Evolutionary conservation across 2,888 invertebrate genomes (phyloP), one percentile per base, ranked within the genome.

Genomic region (Eilema sororculum): DNA sequence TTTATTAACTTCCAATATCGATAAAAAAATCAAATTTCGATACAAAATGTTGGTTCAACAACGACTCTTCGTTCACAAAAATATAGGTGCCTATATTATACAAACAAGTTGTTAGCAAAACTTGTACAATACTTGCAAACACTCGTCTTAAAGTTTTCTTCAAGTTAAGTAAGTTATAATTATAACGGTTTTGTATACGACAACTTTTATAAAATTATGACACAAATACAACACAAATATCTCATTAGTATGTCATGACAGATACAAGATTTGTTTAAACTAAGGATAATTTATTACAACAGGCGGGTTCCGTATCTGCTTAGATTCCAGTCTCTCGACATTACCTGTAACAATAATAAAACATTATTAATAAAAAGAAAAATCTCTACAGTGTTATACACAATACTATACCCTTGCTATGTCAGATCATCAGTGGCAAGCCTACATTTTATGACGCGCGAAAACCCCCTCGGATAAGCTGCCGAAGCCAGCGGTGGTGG

Each of bases 291-390:
- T 37, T 10, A 37, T 12, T 37, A 13, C 37, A 37, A 37, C 37
- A 10, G 30, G 20, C 46, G 20, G 46, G 20, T 46, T 1, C 5
- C 6, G 20, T 6, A 46, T 46, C 46, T 20, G 46, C 46, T 46
- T 46, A 6, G 46, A 46, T 20, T 64, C 6, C 12, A 52, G n/a
- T 13, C 25, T 30, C n/a, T 52, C 22, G 52, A 64, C n/a, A 52
- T 64, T 64, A 46, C 56, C 65, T 56, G 56, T 9, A 56, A 64
- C 64, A 62, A 41, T 37, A 62, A 16, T 20, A 62, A 22, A 62
- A 62, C 9, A 24, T 24, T 30, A n/a, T 61, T 33, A 33, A n/a
- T n/a, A n/a, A n/a, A n/a, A n/a, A n/a, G n/a, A n/a, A n/a, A n/a
- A n/a, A n/a, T n/a, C n/a, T n/a, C n/a, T n/a, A n/a, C n/a, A n/a